Conservation (phyloP, 1,140 invertebrate species). For the Phenacoccus solenopsis region DNA sequence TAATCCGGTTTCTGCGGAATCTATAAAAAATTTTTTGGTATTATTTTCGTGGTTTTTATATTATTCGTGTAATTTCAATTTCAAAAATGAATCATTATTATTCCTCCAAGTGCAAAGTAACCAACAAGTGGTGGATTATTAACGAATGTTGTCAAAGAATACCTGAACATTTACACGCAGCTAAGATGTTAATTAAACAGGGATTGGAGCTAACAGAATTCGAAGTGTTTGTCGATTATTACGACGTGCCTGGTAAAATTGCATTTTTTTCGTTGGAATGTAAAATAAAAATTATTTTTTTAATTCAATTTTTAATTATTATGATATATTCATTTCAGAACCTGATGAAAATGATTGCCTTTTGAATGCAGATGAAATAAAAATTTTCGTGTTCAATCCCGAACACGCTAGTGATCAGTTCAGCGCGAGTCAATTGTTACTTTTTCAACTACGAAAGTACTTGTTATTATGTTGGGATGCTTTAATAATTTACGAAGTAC, state of each 20-base stretch:
- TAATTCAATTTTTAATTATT: neutral
- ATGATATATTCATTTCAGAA: neutral
- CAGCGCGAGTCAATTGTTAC: neutral
- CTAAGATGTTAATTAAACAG: slow-evolving; percentile 57
- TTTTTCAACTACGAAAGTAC: neutral
- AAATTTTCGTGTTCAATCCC: neutral
- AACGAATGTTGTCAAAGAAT: slow-evolving; percentile 66
- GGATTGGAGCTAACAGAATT: slow-evolving; percentile 56
- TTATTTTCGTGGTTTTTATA: neutral
- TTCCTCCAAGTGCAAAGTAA: slow-evolving; percentile 51
- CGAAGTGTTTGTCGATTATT: slow-evolving; percentile 35
- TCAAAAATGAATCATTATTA: neutral
- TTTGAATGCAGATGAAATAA: neutral
- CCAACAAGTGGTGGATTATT: slow-evolving; percentile 66
- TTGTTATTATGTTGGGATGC: neutral
- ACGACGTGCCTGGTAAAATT: neutral
- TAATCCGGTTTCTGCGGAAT: slow-evolving; percentile 48
- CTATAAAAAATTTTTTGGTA: slow-evolving; percentile 60
- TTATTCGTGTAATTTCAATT: neutral
- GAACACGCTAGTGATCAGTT: neutral
- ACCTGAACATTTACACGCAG: slow-evolving; percentile 55
- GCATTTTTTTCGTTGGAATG: too few species aligned
- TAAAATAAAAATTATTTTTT: neutral
- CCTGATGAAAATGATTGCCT: neutral
- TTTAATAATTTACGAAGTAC: neutral